A percentile compares a stretch with the other conserved stretches of the same genome.
phyloP scores from a whole-genome alignment of 1,140 invertebrate species.

The Drosophila pseudoobscura region DNA sequence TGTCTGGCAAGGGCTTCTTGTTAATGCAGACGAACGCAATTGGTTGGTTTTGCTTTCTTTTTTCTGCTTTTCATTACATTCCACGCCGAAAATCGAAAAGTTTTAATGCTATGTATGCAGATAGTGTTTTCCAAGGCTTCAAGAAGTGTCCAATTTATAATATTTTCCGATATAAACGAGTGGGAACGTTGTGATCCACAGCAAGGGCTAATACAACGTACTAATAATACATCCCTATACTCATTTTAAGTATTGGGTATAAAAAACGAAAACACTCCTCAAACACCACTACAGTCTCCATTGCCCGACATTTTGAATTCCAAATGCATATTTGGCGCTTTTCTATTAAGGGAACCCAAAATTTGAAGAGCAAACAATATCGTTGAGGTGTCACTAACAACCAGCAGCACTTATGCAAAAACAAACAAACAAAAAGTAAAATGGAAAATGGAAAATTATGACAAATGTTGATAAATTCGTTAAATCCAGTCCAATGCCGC shows the following conservation, averaged over 20 bases:
- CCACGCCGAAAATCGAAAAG: too few species aligned
- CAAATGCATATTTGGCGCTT: not conserved
- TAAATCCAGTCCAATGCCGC: constrained; percentile 20
- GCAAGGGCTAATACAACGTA: too few species aligned
- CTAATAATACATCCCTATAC: too few species aligned
- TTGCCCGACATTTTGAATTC: not conserved
- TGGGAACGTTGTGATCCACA: too few species aligned
- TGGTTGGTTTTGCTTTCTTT: not conserved
- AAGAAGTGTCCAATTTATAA: too few species aligned
- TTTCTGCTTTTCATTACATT: not conserved
- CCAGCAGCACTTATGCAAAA: constrained; percentile 22
- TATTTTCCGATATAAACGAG: too few species aligned
- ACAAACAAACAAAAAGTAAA: constrained; percentile 25
- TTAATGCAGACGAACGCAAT: constrained; percentile 24
- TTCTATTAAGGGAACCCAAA: constrained; percentile 18
- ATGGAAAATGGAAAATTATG: constrained; percentile 37
- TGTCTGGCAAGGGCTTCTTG: constrained; percentile 6
- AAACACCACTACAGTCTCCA: not conserved
- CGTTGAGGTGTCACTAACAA: constrained; percentile 37
- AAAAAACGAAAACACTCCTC: too few species aligned
- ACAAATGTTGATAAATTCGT: constrained; percentile 54
- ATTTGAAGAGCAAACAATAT: constrained; percentile 31
- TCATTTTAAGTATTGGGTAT: too few species aligned
- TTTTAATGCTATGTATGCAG: constrained; percentile 4
- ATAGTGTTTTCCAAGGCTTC: not conserved